Evolutionary conservation across 1,140 invertebrate species (phyloP), one percentile per base, ranked within the genome.

Genomic region (Nylanderia fulva): DNA sequence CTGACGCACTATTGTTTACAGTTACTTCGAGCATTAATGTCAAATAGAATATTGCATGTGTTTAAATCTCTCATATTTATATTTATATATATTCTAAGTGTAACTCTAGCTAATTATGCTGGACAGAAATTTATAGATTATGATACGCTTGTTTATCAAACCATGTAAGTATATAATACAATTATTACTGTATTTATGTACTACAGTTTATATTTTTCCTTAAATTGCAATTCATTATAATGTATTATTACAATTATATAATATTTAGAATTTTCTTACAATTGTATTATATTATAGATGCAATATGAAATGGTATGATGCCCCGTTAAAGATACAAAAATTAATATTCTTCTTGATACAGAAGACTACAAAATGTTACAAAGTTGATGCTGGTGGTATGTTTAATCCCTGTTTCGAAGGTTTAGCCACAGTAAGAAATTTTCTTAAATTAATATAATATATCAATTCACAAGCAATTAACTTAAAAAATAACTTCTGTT

Each of bases 351-450:
- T 75, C 11, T 15, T 83, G 13, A 61, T 75, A 15, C 69, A 61
- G 24, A 83, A 75, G 7, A 75, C 68, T 39, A 72, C 56, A 36
- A 83, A 52, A 48, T 33, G 39, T 61, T 83, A 75, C 21, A 75
- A 60, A 48, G 71, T 75, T 15, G 39, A 61, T 27, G 71, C 71
- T 5, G 80, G 39, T 63, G 69, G 80, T 61, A 63, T 83, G 39
- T 75, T 83, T 39, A 36, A 1, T 72, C 68, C 56, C 0, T 75
- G 54, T 18, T 75, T 61, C 13, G 69, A 83, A 60, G 69, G 69
- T 61, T 36, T 83, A 27, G 27, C 56, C 2, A 61, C 39, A 45
- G 80, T 83, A 48, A 69, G 64, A 77, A 36, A 69, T 39, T 0
- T 11, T 24, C 18, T 4, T 63, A 8, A 29, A 61, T 39, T 58